Conservation (phyloP, 1,140 invertebrate genomes). For the Camponotus vicinus region DNA sequence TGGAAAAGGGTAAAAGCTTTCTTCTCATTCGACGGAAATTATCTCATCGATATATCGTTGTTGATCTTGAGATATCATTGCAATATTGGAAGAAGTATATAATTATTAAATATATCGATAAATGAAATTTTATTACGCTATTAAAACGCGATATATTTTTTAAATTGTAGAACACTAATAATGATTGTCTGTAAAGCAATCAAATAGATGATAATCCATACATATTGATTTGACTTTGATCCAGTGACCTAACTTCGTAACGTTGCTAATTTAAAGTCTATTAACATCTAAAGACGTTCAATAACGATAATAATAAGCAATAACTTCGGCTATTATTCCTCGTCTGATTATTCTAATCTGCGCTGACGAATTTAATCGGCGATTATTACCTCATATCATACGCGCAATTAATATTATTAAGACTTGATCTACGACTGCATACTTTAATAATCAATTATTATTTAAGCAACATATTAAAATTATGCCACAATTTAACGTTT, state of each 20-base stretch:
- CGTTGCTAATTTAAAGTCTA: slow-evolving; percentile 32
- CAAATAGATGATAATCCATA: neutral
- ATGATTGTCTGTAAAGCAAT: neutral
- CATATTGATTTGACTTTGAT: slow-evolving; percentile 15
- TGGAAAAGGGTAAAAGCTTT: slow-evolving; percentile 25
- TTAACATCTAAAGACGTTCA: slow-evolving; percentile 31
- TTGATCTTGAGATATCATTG: slow-evolving; percentile 1
- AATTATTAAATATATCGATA: neutral
- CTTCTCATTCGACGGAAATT: slow-evolving; percentile 29
- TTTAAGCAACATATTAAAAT: slow-evolving; percentile 1
- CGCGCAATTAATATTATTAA: slow-evolving; percentile 15
- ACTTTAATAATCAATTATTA: neutral
- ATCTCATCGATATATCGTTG: slow-evolving; percentile 10
- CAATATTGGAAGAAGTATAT: neutral
- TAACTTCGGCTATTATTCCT: slow-evolving; percentile 37
- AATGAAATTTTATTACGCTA: neutral
- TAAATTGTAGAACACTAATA: neutral
- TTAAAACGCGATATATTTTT: neutral
- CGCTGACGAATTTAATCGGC: neutral
- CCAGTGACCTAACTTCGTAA: slow-evolving; percentile 35
- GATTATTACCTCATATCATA: slow-evolving; percentile 15
- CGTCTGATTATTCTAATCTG: slow-evolving; percentile 34
- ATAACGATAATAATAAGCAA: slow-evolving; percentile 41
- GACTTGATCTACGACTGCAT: neutral
- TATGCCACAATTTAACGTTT: neutral